These are phyloP conservation scores for Cephalopholis sonnerati DNA, from an alignment of 2,113 vertebrate species.

Conservation along the genomic window DNA sequence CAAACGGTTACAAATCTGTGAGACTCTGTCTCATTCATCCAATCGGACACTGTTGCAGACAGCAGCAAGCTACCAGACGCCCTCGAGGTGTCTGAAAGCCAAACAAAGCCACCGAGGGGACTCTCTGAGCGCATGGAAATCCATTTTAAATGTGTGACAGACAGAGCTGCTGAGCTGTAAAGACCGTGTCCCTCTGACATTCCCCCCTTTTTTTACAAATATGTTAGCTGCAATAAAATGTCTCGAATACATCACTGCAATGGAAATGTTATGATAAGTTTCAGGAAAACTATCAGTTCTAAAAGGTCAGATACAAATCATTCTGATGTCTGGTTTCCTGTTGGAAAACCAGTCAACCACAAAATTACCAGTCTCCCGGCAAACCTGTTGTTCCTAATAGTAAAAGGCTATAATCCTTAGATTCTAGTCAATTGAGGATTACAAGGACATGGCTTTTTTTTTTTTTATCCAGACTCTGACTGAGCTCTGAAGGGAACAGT, in stretches of 20 bases:
- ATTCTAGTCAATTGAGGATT: slow-evolving; percentile 45
- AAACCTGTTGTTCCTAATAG: slow-evolving; percentile 36
- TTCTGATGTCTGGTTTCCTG: slow-evolving; percentile 23
- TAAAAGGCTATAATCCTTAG: slow-evolving; percentile 19
- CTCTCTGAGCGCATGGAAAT: slow-evolving; percentile 35
- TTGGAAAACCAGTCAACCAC: slow-evolving; percentile 24
- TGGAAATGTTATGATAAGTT: slow-evolving; percentile 30
- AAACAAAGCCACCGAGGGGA: slow-evolving; percentile 50
- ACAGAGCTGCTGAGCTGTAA: slow-evolving; percentile 30
- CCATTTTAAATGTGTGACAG: slow-evolving; percentile 49
- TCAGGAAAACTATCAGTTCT: slow-evolving; percentile 25
- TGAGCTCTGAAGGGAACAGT: not conserved
- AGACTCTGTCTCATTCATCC: slow-evolving; percentile 22
- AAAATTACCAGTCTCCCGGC: not conserved
- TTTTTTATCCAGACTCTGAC: slow-evolving; percentile 26
- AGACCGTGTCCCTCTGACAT: slow-evolving; percentile 5
- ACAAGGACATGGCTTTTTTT: slow-evolving; percentile 28
- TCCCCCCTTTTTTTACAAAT: not conserved
- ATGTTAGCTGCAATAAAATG: slow-evolving; percentile 10
- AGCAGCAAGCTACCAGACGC: slow-evolving; percentile 40
- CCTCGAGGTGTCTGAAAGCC: slow-evolving; percentile 40
- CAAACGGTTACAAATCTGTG: slow-evolving; percentile 28
- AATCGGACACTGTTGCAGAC: slow-evolving; percentile 42
- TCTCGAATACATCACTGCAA: not conserved
- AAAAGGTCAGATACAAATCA: slow-evolving; percentile 29